Conservation (phyloP, 1,140 invertebrate genomes). For the Atta colombica region DNA sequence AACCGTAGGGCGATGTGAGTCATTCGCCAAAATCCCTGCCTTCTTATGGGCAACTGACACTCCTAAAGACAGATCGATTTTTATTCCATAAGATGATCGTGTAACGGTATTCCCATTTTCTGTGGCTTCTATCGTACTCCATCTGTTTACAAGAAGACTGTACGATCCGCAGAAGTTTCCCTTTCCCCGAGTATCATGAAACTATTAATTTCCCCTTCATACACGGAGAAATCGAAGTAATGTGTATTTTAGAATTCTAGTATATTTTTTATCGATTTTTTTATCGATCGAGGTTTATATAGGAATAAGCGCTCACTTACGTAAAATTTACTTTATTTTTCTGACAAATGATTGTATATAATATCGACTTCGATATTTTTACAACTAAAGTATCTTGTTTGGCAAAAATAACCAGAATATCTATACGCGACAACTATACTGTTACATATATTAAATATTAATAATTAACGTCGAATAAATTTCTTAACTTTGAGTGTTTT, state of each 20-base stretch:
- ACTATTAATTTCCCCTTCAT: not conserved
- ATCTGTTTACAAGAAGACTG: slow-evolving; percentile 4
- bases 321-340: too few relatives aligned
- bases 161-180: not conserved
- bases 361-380: too few relatives aligned
- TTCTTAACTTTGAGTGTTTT: not conserved
- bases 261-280: too few relatives aligned
- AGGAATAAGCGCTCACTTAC: too few relatives aligned
- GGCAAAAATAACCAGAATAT: too few relatives aligned
- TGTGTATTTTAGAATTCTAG: too few relatives aligned
- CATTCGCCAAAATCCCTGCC: slow-evolving; percentile 26
- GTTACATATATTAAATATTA: not conserved
- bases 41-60: not conserved
- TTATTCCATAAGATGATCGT: slow-evolving; percentile 49
- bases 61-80: slow-evolving; percentile 60
- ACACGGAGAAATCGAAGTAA: too few relatives aligned
- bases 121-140: slow-evolving; percentile 17
- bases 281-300: too few relatives aligned
- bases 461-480: not conserved
- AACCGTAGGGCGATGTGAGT: slow-evolving; percentile 37
- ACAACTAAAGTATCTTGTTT: too few relatives aligned
- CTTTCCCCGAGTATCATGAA: not conserved
- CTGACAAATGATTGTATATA: too few relatives aligned
- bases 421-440: too few relatives aligned
- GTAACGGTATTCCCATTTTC: slow-evolving; percentile 59